Evolutionary conservation across 1,140 invertebrate genomes (phyloP).

Genomic region (Bombyx mori): ASM3026992v2 NC_085116.1:6272501-6273000

Average conservation of each 20-base stretch:
- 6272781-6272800: conserved; percentile 45
- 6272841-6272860: conserved; percentile 8
- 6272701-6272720: conserved; percentile 49
- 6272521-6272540: no score
- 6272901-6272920: no score
- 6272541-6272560: no score
- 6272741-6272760: conserved; percentile 63
- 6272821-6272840: conserved; percentile 10
- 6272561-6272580: no score
- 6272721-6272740: conserved; percentile 53
- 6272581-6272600: no score
- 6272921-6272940: no score
- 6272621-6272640: conserved; percentile 3
- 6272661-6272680: conserved; percentile 25
- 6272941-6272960: no score
- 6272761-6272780: conserved; percentile 65
- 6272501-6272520: not conserved
- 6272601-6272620: no score
- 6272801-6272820: conserved; percentile 45
- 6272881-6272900: no score
- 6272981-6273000: no score
- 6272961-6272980: no score
- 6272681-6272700: conserved; percentile 41
- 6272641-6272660: conserved; percentile 12
- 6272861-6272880: no score